phyloP scores from a whole-genome alignment of 2,888 invertebrate species.

The Oligia fasciuncula region DNA sequence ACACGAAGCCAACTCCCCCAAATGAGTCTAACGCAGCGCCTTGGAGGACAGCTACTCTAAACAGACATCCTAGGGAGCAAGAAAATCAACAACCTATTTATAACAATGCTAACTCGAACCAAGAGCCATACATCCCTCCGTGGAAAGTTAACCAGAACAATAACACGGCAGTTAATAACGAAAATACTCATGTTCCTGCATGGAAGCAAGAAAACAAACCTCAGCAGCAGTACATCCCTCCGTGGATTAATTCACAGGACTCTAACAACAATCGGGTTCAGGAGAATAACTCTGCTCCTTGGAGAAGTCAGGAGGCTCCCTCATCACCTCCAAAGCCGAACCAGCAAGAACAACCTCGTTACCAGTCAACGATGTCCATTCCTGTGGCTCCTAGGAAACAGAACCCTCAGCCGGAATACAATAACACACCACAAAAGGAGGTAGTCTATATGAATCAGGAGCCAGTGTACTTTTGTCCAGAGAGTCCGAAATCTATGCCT shows the following conservation, averaged over 20 bases:
- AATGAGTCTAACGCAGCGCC: slow-evolving; percentile 77
- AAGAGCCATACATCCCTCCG: slow-evolving; percentile 80
- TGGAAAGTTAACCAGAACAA: slow-evolving; percentile 81
- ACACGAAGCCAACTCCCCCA: slow-evolving; percentile 75
- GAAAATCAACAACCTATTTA: slow-evolving; percentile 76
- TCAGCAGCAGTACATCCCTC: slow-evolving; percentile 79
- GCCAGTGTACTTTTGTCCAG: slow-evolving; percentile 86
- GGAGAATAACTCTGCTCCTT: slow-evolving; percentile 74
- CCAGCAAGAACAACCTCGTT: slow-evolving; percentile 81
- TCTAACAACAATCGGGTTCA: slow-evolving; percentile 79
- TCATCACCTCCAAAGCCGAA: slow-evolving; percentile 71
- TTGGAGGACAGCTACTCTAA: slow-evolving; percentile 84
- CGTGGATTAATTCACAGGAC: slow-evolving; percentile 78
- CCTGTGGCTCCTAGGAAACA: slow-evolving; percentile 85
- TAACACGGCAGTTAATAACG: slow-evolving; percentile 71
- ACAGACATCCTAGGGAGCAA: slow-evolving; percentile 77
- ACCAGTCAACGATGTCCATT: slow-evolving; percentile 87
- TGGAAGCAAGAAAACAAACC: slow-evolving; percentile 81
- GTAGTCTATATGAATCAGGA: slow-evolving; percentile 86
- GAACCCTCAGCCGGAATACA: slow-evolving; percentile 79
- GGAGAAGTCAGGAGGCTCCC: slow-evolving; percentile 77
- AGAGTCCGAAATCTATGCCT: slow-evolving; percentile 86
- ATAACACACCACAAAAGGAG: slow-evolving; percentile 81
- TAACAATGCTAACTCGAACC: slow-evolving; percentile 75
- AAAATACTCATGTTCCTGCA: slow-evolving; percentile 75